phyloP scores from a whole-genome alignment of 2,797 vertebrate species.

The Poecilia velifera region DNA sequence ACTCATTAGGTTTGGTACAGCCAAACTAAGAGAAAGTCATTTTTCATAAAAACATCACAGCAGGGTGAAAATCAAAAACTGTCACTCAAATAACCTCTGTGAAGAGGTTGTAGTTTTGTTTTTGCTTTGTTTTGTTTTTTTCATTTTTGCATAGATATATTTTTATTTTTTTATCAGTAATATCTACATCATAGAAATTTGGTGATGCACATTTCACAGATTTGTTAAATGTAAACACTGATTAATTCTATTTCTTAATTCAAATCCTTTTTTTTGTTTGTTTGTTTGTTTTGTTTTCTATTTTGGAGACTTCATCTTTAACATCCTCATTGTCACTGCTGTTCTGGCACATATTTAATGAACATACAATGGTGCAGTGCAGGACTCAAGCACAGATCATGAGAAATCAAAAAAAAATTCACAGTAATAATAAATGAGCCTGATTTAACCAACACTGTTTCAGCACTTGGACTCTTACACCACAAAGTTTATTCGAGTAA shows the following conservation, averaged over 20 bases:
- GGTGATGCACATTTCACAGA: not conserved
- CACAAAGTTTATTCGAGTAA: not conserved
- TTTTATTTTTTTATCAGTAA: not conserved
- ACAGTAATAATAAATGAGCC: not conserved
- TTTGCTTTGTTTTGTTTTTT: not conserved
- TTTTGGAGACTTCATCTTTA: not conserved
- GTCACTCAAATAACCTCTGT: not conserved
- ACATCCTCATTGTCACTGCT: not conserved
- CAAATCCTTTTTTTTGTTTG: not conserved
- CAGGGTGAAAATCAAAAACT: not conserved
- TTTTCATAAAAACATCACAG: not conserved
- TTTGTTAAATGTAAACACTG: not conserved
- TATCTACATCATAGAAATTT: not conserved
- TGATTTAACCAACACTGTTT: not conserved
- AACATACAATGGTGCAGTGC: conserved; percentile 8
- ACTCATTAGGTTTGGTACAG: not conserved
- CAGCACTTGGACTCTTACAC: not conserved
- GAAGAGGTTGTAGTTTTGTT: not conserved
- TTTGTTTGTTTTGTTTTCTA: not conserved
- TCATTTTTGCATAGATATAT: not conserved
- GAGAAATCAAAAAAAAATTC: conserved; percentile 6
- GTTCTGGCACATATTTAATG: not conserved
- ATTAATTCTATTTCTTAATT: not conserved
- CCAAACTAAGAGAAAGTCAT: not conserved
- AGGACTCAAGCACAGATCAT: not conserved